Conservation (phyloP, 2,113 vertebrate species). For the Condylura cristata region DNA sequence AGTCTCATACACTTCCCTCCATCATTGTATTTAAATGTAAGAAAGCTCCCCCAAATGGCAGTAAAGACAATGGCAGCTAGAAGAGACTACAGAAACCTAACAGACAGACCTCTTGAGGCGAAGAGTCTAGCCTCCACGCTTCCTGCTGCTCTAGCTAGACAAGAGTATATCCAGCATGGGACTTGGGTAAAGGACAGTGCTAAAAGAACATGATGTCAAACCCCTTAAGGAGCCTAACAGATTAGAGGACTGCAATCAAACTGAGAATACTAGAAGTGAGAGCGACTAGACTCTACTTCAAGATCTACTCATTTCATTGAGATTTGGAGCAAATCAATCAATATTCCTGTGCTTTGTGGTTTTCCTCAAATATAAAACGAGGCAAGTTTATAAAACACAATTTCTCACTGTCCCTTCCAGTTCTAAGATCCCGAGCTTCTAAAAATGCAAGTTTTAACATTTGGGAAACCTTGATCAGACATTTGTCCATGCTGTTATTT, state of each 20-base stretch:
- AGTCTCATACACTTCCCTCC: too few relatives aligned
- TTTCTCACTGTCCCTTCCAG: not conserved
- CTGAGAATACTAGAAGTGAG: not conserved
- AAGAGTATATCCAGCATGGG: too few relatives aligned
- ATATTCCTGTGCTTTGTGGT: not conserved
- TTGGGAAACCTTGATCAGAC: not conserved
- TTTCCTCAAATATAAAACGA: constrained; percentile 23
- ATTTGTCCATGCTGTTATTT: constrained; percentile 38
- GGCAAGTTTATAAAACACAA: not conserved
- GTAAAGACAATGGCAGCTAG: not conserved
- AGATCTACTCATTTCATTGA: not conserved
- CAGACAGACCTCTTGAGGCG: not conserved
- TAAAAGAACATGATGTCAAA: not conserved
- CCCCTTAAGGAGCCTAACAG: not conserved
- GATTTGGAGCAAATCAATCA: not conserved
- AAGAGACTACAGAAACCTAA: not conserved
- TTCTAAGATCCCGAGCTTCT: constrained; percentile 5
- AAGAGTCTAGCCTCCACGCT: not conserved
- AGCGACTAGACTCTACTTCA: not conserved
- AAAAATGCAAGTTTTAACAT: constrained; percentile 7
- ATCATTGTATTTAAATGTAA: not conserved
- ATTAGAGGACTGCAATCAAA: not conserved
- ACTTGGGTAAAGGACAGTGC: not conserved
- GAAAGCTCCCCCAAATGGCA: not conserved
- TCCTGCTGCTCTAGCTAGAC: not conserved